phyloP scores from a whole-genome alignment of 2,113 vertebrate species.

The Eulemur macaco region DNA sequence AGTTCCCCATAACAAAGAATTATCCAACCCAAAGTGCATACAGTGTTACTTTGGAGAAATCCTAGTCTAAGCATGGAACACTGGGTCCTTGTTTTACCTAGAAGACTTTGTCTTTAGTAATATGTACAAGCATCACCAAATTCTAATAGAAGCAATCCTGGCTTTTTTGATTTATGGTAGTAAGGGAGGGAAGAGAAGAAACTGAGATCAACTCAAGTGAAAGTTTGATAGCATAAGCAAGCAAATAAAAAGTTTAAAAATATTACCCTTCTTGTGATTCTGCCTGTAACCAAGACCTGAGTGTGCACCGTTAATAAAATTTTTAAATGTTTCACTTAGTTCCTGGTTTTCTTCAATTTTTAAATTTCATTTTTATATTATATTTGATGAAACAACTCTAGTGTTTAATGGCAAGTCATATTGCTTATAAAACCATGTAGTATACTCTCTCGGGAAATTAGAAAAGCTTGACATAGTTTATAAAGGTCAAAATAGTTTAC shows the following conservation, averaged over 20 bases:
- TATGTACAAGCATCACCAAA: background rate
- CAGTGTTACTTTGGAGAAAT: background rate
- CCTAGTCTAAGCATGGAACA: background rate
- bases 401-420: background rate
- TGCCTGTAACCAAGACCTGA: background rate
- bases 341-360: background rate
- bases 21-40: background rate
- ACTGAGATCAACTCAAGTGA: background rate
- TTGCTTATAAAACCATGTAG: background rate
- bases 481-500: slow-evolving; percentile 28
- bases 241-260: background rate
- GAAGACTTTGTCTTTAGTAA: background rate
- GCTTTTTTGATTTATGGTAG: background rate
- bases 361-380: background rate
- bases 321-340: slow-evolving; percentile 17
- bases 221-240: background rate
- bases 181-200: background rate
- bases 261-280: background rate
- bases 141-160: background rate
- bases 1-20: background rate
- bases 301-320: background rate
- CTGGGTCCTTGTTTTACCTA: background rate
- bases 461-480: slow-evolving; percentile 32
- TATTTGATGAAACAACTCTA: background rate
- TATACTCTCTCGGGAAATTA: background rate